phyloP scores from a whole-genome alignment of 1,140 invertebrate genomes.

The Dufourea novaeangliae region DNA sequence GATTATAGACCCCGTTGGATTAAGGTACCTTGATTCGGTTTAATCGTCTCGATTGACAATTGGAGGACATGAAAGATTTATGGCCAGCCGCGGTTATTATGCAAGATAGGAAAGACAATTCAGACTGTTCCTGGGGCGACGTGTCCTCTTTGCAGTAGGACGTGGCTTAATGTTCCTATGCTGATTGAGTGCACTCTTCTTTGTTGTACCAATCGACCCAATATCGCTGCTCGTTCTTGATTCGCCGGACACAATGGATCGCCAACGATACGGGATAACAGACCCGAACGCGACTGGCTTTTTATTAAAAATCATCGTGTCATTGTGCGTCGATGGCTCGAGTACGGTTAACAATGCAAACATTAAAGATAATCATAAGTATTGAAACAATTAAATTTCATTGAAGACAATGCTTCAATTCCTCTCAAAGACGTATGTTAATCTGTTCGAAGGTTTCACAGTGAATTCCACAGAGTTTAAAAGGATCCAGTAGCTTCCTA shows the following conservation, averaged over 20 bases:
- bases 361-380: background rate
- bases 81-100: background rate
- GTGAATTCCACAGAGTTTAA: too few species aligned
- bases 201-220: conserved; percentile 43
- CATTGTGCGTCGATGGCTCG: conserved; percentile 2
- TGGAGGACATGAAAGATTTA: background rate
- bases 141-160: conserved; percentile 17
- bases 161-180: conserved; percentile 28
- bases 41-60: background rate
- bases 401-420: background rate
- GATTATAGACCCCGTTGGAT: too few species aligned
- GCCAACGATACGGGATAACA: conserved; percentile 40
- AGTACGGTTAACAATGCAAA: background rate
- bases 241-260: conserved; percentile 42
- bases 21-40: too few species aligned
- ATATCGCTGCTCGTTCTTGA: conserved; percentile 36
- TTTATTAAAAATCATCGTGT: conserved; percentile 48
- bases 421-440: too few species aligned
- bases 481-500: too few species aligned
- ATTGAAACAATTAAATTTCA: background rate
- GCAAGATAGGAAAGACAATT: conserved; percentile 27
- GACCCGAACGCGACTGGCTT: conserved; percentile 10
- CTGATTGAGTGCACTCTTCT: conserved; percentile 51
- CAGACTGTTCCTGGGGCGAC: conserved; percentile 9
- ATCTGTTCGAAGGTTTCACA: too few species aligned